phyloP scores from a whole-genome alignment of 2,888 invertebrate genomes.

The Limnephilus marmoratus region DNA sequence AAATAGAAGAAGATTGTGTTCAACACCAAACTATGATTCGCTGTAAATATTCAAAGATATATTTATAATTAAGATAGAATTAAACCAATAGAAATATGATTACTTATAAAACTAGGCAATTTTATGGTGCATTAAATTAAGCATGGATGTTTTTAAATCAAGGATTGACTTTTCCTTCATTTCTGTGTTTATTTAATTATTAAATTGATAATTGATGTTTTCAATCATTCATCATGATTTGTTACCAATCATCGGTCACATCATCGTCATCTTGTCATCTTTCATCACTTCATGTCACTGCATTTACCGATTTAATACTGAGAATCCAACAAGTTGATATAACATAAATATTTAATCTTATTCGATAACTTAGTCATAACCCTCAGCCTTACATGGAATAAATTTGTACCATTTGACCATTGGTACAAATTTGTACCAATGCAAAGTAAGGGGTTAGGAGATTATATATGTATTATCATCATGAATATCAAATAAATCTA shows the following conservation, averaged over 20 bases:
- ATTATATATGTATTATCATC: background rate
- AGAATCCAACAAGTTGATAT: background rate
- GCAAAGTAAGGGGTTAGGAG: background rate
- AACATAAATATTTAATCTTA: background rate
- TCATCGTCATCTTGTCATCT: slow-evolving; percentile 60
- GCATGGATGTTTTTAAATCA: background rate
- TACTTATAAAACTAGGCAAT: background rate
- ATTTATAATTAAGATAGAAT: background rate
- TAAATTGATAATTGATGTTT: slow-evolving; percentile 16
- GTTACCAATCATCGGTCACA: slow-evolving; percentile 28
- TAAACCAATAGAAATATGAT: background rate
- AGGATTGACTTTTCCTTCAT: background rate
- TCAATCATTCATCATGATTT: slow-evolving; percentile 3
- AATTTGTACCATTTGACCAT: background rate
- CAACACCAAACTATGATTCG: slow-evolving; percentile 34
- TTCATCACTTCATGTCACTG: slow-evolving; percentile 53
- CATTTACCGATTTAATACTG: background rate
- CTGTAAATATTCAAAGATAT: slow-evolving; percentile 14
- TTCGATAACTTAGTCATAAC: background rate
- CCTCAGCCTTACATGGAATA: background rate
- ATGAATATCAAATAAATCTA: background rate
- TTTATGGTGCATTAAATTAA: background rate
- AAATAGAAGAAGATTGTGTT: slow-evolving; percentile 29
- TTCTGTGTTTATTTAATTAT: background rate
- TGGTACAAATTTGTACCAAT: background rate